Conservation (phyloP, 1,140 invertebrate genomes). For the honey bee (Apis mellifera) region Amel_HAv3.1 CM009942.2:10454501-10455000, state of each 20-base stretch:
- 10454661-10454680: conserved; percentile 86
- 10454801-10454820: too few relatives aligned
- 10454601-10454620: conserved; percentile 89
- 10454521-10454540: conserved; percentile 13
- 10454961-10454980: too few relatives aligned
- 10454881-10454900: too few relatives aligned
- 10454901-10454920: too few relatives aligned
- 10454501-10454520: conserved; percentile 25
- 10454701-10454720: conserved; percentile 85
- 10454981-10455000: not conserved
- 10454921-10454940: too few relatives aligned
- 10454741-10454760: too few relatives aligned
- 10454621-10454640: conserved; percentile 93
- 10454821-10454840: too few relatives aligned
- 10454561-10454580: not conserved
- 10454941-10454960: not conserved
- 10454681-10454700: conserved; percentile 92
- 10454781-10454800: too few relatives aligned
- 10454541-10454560: not conserved
- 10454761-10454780: too few relatives aligned
- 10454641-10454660: conserved; percentile 91
- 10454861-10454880: too few relatives aligned
- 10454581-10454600: conserved; percentile 26
- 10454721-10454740: not conserved
- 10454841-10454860: too few relatives aligned